A percentile compares a stretch with the other conserved stretches of the same genome.
These are phyloP conservation scores for Sphaeridia pumilis DNA, from an alignment of 2,888 invertebrate genomes.

Conservation along the genomic window DNA sequence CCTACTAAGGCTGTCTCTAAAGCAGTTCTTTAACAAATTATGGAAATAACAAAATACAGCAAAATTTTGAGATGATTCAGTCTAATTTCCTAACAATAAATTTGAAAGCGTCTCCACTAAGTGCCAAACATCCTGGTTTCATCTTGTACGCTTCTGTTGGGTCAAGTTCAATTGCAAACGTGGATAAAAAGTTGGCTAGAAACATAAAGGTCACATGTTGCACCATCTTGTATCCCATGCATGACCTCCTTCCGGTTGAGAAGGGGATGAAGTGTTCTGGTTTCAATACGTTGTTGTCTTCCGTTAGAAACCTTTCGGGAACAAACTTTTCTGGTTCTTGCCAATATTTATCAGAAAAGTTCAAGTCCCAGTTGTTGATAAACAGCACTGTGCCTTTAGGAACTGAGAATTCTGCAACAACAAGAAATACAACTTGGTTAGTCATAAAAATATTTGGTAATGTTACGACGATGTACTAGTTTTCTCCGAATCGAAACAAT, in stretches of 20 bases:
- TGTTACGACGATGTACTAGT: not conserved
- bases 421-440: conserved; percentile 5
- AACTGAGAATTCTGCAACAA: conserved; percentile 51
- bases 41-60: too few species aligned
- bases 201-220: conserved; percentile 52
- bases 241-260: conserved; percentile 70
- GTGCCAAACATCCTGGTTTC: conserved; percentile 48
- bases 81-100: conserved; percentile 42
- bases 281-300: conserved; percentile 46
- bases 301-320: conserved; percentile 57
- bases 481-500: not conserved
- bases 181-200: conserved; percentile 54
- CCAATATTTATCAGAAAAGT: conserved; percentile 65
- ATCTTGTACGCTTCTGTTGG: conserved; percentile 46
- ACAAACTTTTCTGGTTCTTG: conserved; percentile 56
- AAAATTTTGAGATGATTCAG: conserved; percentile 3
- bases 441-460: too few species aligned
- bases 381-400: conserved; percentile 68
- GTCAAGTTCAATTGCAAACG: conserved; percentile 52
- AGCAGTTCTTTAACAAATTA: too few species aligned
- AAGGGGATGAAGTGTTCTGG: conserved; percentile 70
- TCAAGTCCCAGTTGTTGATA: conserved; percentile 70
- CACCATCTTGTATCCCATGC: conserved; percentile 67
- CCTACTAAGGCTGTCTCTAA: too few species aligned
- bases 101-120: conserved; percentile 45